Conservation (phyloP, 2,113 vertebrate genomes). For the Pholis gunnellus region DNA sequence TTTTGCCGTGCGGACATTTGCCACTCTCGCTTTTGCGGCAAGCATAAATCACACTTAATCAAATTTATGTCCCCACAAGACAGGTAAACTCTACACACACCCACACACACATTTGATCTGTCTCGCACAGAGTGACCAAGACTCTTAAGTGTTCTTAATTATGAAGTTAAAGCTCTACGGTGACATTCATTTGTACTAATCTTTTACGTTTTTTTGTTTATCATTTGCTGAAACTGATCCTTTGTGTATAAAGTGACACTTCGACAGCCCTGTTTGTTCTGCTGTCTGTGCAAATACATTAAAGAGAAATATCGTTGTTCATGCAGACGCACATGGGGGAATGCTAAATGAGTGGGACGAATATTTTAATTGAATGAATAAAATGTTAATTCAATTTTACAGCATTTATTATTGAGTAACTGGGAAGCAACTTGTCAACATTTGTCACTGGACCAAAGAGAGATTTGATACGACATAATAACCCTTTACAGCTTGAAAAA, state of each 20-base stretch:
- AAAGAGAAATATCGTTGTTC: conserved; percentile 34
- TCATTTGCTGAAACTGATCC: conserved; percentile 20
- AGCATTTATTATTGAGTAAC: conserved; percentile 20
- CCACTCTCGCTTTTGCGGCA: not conserved
- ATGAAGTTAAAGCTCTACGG: conserved; percentile 52
- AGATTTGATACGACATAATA: conserved; percentile 2
- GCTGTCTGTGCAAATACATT: conserved; percentile 30
- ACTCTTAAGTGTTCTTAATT: conserved; percentile 49
- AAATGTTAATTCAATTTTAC: conserved; percentile 3
- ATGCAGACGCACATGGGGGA: not conserved
- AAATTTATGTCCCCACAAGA: no score
- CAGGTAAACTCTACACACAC: not conserved
- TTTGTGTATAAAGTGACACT: conserved; percentile 37
- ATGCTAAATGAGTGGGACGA: conserved; percentile 10
- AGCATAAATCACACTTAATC: no score
- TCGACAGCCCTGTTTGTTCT: conserved; percentile 37
- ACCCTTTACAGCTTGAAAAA: conserved; percentile 1
- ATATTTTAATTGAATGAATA: conserved; percentile 34
- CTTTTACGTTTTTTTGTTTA: conserved; percentile 36
- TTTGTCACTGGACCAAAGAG: conserved; percentile 18
- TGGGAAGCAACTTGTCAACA: conserved; percentile 27
- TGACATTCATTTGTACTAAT: conserved; percentile 45
- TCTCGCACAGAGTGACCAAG: conserved; percentile 1
- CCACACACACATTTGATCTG: conserved; percentile 34
- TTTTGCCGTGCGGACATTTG: not conserved